Evolutionary conservation across 2,888 invertebrate species (phyloP).

Genomic region (Lathronympha strigana): DNA sequence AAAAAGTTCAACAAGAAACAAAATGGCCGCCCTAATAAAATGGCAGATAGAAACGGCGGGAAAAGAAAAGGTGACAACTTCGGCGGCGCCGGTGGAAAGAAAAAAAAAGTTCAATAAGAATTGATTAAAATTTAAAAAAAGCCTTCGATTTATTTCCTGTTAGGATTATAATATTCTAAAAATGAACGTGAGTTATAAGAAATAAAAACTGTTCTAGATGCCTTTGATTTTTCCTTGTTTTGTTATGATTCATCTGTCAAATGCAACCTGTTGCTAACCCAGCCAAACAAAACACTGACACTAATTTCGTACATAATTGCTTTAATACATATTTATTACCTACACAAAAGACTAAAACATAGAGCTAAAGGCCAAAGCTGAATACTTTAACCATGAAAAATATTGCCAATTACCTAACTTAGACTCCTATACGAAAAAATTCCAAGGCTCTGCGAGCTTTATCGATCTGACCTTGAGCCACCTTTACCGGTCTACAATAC

Average conservation of each 20-base stretch:
- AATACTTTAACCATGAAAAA: conserved; percentile 5
- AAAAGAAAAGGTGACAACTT: conserved; percentile 59
- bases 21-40: conserved; percentile 53
- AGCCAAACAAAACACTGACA: neutral
- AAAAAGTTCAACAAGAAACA: conserved; percentile 52
- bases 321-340: neutral
- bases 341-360: conserved; percentile 5
- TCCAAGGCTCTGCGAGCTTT: conserved; percentile 29
- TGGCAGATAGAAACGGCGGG: conserved; percentile 59
- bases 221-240: conserved; percentile 17
- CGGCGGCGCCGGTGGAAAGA: conserved; percentile 65
- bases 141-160: conserved; percentile 5
- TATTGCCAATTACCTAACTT: conserved; percentile 14
- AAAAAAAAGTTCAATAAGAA: conserved; percentile 65
- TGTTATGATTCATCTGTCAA: conserved; percentile 24
- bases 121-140: conserved; percentile 36
- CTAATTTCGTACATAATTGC: neutral
- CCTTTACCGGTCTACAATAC: conserved; percentile 27
- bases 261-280: conserved; percentile 32
- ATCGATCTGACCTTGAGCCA: conserved; percentile 41
- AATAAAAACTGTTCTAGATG: conserved; percentile 26
- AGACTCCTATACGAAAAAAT: conserved; percentile 25
- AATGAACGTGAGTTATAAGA: conserved; percentile 15
- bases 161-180: neutral
- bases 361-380: neutral